Evolutionary conservation across 2,797 vertebrate species (phyloP), one percentile per base, ranked within the genome.

Genomic region (Sebastes alutus): DNA sequence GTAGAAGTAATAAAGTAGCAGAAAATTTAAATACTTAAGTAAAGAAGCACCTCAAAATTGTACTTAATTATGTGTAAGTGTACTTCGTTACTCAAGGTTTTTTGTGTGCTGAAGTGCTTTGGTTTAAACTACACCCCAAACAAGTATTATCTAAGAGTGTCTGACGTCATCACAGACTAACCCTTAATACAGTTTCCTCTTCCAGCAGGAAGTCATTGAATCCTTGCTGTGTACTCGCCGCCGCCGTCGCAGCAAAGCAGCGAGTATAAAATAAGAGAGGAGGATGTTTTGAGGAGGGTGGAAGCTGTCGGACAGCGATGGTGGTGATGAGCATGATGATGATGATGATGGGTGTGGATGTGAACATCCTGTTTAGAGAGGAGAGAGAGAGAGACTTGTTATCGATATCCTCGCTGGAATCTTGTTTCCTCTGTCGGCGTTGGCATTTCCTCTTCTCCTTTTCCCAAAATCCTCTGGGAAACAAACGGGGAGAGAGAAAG

Each of bases 281-380:
- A 64, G 68, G 77, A 64, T 42, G 61, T 75, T 80, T 62, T 35
- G 52, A n/a, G 30, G 54, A 69, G 46, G 61, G 2, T 72, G 65
- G 38, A 67, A 33, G 73, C 71, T 49, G 61, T 81, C 69, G 8
- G 70, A 75, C 55, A 11, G 58, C 1, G 60, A 80, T 55, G 79
- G 7, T n/a, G 65, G 4, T 59, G 81, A 29, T 74, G 80, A 58
- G 55, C 18, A 61, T 61, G 59, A 32, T 29, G 23, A 49, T 63
- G 61, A 2, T 72, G 84, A 83, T 55, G 82, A 86, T 81, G 87
- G 88, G 82, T 29, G 90, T 80, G 85, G 88, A 85, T 38, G 56
- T 66, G 22, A 75, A 88, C 65, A 72, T 94, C 90, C 90, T 92
- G 91, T 90, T 91, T 88, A 82, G 84, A 89, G 78, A 80, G 64